Percentiles rank a stretch among this genome's conserved stretches.
Conservation (phyloP, 2,113 vertebrate species). For the Mastomys natalensis region DNA sequence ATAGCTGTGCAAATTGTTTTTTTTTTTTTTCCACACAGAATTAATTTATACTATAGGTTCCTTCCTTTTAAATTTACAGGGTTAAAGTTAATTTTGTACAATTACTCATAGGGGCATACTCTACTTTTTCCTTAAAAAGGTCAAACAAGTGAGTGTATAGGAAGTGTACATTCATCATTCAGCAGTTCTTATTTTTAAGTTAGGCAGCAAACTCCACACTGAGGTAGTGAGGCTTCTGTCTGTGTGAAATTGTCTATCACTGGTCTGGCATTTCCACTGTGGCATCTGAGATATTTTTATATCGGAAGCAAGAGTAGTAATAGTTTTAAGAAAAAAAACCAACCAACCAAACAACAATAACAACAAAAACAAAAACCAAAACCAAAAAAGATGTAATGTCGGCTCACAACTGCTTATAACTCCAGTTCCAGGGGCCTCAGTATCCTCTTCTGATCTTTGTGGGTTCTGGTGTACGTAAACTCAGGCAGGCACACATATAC, state of each 20-base stretch:
- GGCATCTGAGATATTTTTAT: background rate
- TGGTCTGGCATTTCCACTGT: background rate
- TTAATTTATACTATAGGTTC: background rate
- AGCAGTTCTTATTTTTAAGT: background rate
- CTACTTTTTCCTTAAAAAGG: conserved; percentile 50
- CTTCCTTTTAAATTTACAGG: background rate
- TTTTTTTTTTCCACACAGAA: background rate
- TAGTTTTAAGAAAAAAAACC: background rate
- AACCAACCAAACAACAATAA: background rate
- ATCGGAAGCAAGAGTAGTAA: background rate
- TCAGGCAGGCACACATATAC: background rate
- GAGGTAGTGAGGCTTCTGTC: background rate
- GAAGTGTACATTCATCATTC: background rate
- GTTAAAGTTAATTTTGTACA: conserved; percentile 27
- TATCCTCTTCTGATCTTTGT: background rate
- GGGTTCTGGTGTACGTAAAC: background rate
- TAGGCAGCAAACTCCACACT: background rate
- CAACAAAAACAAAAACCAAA: no score
- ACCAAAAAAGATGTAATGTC: background rate
- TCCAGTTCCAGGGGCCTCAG: background rate
- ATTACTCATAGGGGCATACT: background rate
- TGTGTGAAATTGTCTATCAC: background rate
- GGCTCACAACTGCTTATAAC: background rate
- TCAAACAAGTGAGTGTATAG: background rate
- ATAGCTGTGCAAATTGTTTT: background rate